Base-by-base conservation (phyloP, 2,888 invertebrate species). In the Ametastegia equiseti region DNA sequence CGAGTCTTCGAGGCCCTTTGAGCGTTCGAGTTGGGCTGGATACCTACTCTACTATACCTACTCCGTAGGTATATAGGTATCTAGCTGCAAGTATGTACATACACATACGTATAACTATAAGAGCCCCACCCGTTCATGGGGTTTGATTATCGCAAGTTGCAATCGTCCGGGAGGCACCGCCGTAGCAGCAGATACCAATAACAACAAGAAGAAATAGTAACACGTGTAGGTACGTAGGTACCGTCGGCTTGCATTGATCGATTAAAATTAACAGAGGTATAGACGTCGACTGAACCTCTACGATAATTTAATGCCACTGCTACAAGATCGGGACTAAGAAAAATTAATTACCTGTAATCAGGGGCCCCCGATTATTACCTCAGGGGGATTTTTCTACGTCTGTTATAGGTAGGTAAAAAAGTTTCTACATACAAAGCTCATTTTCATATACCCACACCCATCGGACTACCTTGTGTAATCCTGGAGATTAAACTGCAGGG, bases 241-340 rank as follows among this genome's bases (percentile, higher is more conserved):
- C 47, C 7, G 27, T 36, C 30, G 27, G 30, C 30, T 71, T 2
- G 7, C 6, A 47, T 47, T 71, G 47, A 71, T 71, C 71, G 71
- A 71, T 71, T 71, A 71, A 71, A 71, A 71, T 71, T 71, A 71
- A 71, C 71, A 47, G 71, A 7, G 71, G 47, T 71, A 45, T 19
- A 36, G 71, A 71, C 71, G 71, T 47, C 42, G 30, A 47, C 36
- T 5, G 27, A 23, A 65, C 13, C 47, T 71, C 30, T 7, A 71
- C 15, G 71, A 71, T 71, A 71, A 71, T 47, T 45, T 47, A 71
- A 45, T 47, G 15, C 39, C 39, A 39, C 39, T 15, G 4, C 54
- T 19, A 54, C 19, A 11, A 39, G 36, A 36, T 67, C 67, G 5
- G 67, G 47, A 71, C n/a, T n/a, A 30, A 19, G 71, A 71, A 71